Conservation (phyloP, 2,113 vertebrate species). For the cat (Felis catus) region DNA sequence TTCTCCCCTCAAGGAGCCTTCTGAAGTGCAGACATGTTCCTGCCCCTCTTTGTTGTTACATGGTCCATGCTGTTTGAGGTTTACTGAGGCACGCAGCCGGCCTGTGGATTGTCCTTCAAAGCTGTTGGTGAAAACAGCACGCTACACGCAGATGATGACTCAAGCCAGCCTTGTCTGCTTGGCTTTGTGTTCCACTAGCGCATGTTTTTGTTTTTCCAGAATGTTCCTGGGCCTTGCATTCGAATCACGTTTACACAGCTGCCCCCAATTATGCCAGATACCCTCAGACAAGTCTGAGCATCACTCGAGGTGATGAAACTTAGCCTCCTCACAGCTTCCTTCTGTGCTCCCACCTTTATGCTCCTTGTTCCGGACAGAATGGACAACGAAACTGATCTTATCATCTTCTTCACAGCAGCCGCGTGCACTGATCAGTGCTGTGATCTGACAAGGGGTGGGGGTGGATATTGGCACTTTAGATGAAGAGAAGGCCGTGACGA, state of each 20-base stretch:
- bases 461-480: background rate
- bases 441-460: no score
- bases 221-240: background rate
- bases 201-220: background rate
- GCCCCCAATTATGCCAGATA: background rate
- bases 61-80: fast-evolving
- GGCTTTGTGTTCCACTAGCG: background rate
- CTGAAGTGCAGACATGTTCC: background rate
- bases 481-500: background rate
- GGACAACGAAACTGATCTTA: background rate
- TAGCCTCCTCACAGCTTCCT: background rate
- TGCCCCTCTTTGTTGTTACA: background rate
- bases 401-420: background rate
- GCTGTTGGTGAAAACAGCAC: background rate
- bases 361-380: background rate
- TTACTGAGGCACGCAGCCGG: background rate
- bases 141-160: background rate
- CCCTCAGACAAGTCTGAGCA: background rate
- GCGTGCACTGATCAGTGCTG: background rate
- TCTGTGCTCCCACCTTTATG: background rate
- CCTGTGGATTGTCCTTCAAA: background rate
- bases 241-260: background rate
- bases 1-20: background rate
- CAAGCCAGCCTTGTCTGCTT: background rate
- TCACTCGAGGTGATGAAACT: background rate